Evolutionary conservation across 1,140 invertebrate genomes (phyloP).

Genomic region (Bicyclus anynana): DNA sequence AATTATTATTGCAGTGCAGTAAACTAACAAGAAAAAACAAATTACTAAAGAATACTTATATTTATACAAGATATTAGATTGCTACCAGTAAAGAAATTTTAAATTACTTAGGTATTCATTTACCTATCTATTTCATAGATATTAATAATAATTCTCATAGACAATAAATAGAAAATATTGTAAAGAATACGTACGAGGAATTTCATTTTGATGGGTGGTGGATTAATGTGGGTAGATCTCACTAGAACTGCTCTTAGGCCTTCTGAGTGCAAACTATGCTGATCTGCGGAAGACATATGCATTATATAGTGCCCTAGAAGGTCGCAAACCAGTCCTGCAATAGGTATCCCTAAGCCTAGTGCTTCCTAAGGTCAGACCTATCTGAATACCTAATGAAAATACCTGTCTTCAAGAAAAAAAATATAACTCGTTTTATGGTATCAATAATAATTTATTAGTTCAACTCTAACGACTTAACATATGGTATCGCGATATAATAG

Average conservation of each 20-base stretch:
- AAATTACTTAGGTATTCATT: no score
- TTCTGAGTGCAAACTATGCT: constrained; percentile 66
- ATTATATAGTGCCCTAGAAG: constrained; percentile 64
- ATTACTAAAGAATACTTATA: no score
- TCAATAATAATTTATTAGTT: constrained; percentile 46
- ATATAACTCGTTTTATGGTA: constrained; percentile 33
- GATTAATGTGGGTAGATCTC: constrained; percentile 46
- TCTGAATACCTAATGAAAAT: constrained; percentile 59
- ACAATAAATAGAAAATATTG: constrained; percentile 1
- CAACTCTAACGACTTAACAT: constrained; percentile 19
- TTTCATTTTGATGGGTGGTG: constrained; percentile 58
- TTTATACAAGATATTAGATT: no score
- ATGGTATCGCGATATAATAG: constrained; percentile 4
- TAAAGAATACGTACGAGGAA: constrained; percentile 57
- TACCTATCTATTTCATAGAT: no score
- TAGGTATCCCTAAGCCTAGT: constrained; percentile 36
- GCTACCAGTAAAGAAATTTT: no score
- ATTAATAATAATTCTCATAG: no score
- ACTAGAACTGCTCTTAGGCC: constrained; percentile 66
- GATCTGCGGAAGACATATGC: constrained; percentile 44
- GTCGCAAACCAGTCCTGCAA: constrained; percentile 39
- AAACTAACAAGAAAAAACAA: no score
- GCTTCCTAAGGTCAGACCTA: constrained; percentile 51
- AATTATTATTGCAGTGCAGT: no score
- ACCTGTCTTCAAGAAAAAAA: constrained; percentile 46